Percentiles rank a stretch among this genome's conserved stretches.
phyloP scores from a whole-genome alignment of 2,113 vertebrate species.

The Cebus imitator region DNA sequence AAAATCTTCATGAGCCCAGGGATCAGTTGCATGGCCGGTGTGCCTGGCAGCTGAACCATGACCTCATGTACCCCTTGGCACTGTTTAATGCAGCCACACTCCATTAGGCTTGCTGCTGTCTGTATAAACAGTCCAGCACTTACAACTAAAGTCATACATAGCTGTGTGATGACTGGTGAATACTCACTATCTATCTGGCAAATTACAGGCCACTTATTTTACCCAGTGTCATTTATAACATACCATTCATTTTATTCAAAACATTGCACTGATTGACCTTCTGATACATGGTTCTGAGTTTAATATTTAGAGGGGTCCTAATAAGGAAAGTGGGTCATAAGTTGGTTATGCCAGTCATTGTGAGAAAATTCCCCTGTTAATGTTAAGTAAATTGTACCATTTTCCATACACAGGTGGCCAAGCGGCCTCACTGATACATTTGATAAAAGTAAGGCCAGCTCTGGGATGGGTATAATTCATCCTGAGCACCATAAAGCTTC shows the following conservation, averaged over 20 bases:
- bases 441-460: constrained; percentile 57
- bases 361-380: constrained; percentile 60
- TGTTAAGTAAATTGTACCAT: constrained; percentile 66
- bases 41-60: background rate
- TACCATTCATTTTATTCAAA: background rate
- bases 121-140: background rate
- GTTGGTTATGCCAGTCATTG: constrained; percentile 21
- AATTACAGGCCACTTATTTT: background rate
- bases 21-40: background rate
- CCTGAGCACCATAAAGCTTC: constrained; percentile 41
- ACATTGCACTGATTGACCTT: background rate
- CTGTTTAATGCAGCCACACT: background rate
- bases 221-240: background rate
- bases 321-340: background rate
- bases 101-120: background rate
- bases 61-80: background rate
- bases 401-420: constrained; percentile 25
- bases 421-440: constrained; percentile 58
- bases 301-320: background rate
- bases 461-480: constrained; percentile 58
- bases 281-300: background rate
- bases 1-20: background rate
- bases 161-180: background rate
- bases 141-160: background rate
- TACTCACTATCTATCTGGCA: background rate